A percentile compares a stretch with the other conserved stretches of the same genome.
Conservation (phyloP, 64 coral and sea anemone genomes). For the Cladopsammia gracilis region DNA sequence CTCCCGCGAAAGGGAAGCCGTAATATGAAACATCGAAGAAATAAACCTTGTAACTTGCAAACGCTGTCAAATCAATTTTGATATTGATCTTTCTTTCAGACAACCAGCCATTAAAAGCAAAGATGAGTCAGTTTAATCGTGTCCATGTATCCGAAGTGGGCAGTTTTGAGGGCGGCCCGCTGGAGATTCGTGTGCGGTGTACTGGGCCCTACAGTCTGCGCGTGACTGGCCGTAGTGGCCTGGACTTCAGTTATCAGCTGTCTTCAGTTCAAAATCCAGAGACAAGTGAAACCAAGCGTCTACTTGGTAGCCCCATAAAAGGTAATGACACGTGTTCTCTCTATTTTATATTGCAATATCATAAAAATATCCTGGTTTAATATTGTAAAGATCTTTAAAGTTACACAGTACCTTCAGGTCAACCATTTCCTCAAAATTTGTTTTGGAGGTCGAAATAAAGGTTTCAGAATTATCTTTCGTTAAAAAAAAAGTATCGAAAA, state of each 20-base stretch:
- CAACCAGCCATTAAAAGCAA: background rate
- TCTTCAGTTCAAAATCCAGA: constrained; percentile 8
- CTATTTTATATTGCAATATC: background rate
- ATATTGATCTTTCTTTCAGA: constrained; percentile 10
- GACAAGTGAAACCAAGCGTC: background rate
- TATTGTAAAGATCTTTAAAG: too few species aligned
- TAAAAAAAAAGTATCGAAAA: too few species aligned
- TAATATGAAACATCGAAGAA: too few species aligned
- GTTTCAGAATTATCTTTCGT: too few species aligned
- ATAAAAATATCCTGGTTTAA: too few species aligned
- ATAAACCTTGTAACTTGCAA: too few species aligned
- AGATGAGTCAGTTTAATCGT: background rate
- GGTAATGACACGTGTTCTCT: background rate
- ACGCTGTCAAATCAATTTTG: background rate
- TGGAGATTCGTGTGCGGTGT: constrained; percentile 52
- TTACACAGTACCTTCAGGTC: too few species aligned
- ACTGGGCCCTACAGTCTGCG: constrained; percentile 64
- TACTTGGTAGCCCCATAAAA: constrained; percentile 64
- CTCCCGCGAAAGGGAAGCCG: too few species aligned
- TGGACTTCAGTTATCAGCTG: constrained; percentile 77
- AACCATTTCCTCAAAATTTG: too few species aligned
- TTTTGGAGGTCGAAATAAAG: too few species aligned
- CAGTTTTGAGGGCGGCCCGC: constrained; percentile 9
- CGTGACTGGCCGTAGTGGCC: constrained; percentile 58
- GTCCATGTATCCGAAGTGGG: constrained; percentile 53